Evolutionary conservation across 1,140 invertebrate genomes (phyloP), one percentile per base, ranked within the genome.

Genomic region (Popillia japonica): DNA sequence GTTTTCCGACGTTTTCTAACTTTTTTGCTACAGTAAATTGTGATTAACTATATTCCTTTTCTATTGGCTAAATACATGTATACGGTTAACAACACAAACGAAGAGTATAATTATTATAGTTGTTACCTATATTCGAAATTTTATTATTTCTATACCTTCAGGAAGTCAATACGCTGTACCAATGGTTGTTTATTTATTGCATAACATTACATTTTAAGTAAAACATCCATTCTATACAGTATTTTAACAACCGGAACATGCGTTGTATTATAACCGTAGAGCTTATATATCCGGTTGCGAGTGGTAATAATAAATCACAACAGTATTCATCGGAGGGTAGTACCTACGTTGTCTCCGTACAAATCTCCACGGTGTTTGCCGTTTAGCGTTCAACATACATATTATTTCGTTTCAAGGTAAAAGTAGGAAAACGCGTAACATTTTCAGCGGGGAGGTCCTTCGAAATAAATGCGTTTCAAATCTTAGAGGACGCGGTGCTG

Each of bases 361-460:
- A 55, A 55, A 55, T 17, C 48, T 17, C 14, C 48, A 17, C 6
- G 48, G 3, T 44, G 7, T 8, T 44, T 14, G 42, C 42, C 42
- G 42, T 8, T 44, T 44, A 14, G 14, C 48, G 17, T 17, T 17
- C n/a, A 55, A 55, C 48, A 4, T 34, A 34, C 27, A 34, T 34
- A 55, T 55, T 55, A 17, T 55, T 17, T 55, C 48, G 14, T 55
- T 55, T 55, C 11, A n/a, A 17, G 14, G 48, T 55, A 55, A 55
- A 55, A 55, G 48, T 55, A 34, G 48, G 48, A 14, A 55, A 55
- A 17, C 48, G 48, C 48, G 48, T 17, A 55, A 55, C 48, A 55
- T 17, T 55, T 55, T 55, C 48, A 17, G 48, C 48, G 48, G 6
- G 48, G 48, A 17, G 48, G 11, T 55, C 48, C 48, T 3, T 6